Conservation (phyloP, 2,888 invertebrate genomes). For the Caenorhabditis auriculariae region DNA sequence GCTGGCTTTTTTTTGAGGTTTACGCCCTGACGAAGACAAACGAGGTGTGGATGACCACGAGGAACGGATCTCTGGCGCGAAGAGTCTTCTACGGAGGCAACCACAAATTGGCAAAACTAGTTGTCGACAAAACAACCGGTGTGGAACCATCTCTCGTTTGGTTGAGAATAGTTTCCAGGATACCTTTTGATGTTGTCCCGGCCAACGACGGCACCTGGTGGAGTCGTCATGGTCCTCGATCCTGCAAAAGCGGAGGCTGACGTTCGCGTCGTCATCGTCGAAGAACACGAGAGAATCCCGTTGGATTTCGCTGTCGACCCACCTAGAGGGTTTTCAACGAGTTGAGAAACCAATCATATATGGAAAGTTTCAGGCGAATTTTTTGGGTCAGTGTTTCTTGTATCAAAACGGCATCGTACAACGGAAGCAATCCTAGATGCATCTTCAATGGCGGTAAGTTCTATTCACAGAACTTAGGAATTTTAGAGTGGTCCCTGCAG, state of each 20-base stretch:
- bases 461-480: no score
- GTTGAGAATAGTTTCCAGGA: no score
- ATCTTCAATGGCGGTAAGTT: conserved; percentile 6
- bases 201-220: conserved; percentile 9
- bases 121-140: conserved; percentile 33
- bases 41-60: conserved; percentile 71
- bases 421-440: conserved; percentile 22
- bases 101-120: conserved; percentile 22
- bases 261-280: conserved; percentile 1
- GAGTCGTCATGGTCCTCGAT: conserved; percentile 19
- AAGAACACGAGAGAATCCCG: conserved; percentile 24
- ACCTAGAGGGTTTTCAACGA: conserved; percentile 10
- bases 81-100: conserved; percentile 69
- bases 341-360: neutral
- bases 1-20: conserved; percentile 9
- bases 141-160: no score
- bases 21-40: conserved; percentile 26
- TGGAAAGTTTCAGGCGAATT: conserved; percentile 20
- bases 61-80: conserved; percentile 73
- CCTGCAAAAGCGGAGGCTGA: conserved; percentile 6
- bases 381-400: conserved; percentile 37
- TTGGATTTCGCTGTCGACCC: conserved; percentile 29
- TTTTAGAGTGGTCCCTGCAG: no score
- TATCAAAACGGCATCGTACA: conserved; percentile 29
- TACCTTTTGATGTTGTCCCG: conserved; percentile 26